Conservation (phyloP, 35 echinoderm and acorn worm species). For the Apostichopus japonicus region DNA sequence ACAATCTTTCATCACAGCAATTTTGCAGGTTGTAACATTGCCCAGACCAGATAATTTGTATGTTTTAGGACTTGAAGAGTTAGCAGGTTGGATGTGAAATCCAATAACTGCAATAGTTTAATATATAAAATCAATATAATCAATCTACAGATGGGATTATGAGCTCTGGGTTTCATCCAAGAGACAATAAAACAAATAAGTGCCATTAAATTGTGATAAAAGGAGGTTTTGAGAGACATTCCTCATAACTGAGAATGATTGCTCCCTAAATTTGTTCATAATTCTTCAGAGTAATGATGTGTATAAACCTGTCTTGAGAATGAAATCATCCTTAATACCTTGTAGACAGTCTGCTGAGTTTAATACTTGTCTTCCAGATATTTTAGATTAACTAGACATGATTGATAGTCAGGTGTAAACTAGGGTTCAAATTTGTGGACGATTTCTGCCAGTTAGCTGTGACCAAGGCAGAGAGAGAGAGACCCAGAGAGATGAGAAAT, state of each 20-base stretch:
- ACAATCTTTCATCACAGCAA: too few species aligned
- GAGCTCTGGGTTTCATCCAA: too few species aligned
- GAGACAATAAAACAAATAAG: too few species aligned
- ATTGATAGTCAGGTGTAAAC: neutral
- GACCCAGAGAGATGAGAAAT: neutral
- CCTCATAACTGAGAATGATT: neutral
- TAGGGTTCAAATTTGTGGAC: neutral
- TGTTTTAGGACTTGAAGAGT: too few species aligned
- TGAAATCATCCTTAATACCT: neutral
- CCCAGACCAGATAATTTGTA: too few species aligned
- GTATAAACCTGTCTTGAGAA: neutral
- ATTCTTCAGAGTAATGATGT: neutral
- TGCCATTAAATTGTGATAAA: neutral
- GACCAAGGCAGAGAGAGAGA: neutral
- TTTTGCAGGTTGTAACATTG: too few species aligned
- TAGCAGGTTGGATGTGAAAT: too few species aligned
- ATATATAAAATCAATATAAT: too few species aligned
- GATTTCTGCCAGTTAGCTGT: neutral
- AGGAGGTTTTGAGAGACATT: neutral
- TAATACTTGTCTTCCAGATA: neutral
- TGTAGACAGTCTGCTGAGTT: neutral
- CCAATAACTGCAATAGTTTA: too few species aligned
- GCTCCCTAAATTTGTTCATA: neutral
- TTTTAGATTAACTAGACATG: neutral
- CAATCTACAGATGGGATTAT: too few species aligned